A percentile compares a stretch with the other conserved stretches of the same genome.
phyloP scores from a whole-genome alignment of 37 sponge, comb jelly and placozoan species.

The Ephydatia muelleri region DNA sequence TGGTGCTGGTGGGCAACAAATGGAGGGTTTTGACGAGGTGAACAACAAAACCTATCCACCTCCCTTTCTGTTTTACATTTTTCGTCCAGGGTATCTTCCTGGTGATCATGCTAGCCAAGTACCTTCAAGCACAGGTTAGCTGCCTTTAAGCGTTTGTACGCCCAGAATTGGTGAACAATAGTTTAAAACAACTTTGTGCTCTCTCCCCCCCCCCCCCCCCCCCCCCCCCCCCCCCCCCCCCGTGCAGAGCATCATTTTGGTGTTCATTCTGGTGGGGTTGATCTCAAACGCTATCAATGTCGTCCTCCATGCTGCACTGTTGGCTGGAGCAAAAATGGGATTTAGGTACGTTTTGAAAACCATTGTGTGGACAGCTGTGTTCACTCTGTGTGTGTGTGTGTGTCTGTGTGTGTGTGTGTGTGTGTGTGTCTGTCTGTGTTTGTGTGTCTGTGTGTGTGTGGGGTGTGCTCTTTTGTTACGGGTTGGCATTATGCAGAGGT shows the following conservation, averaged over 20 bases:
- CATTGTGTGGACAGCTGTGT: neutral
- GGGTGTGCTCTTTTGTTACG: no score
- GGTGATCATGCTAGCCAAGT: neutral
- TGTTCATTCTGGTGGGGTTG: conserved; percentile 20
- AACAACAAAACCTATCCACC: no score
- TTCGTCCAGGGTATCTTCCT: neutral
- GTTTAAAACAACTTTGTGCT: neutral
- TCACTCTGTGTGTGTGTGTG: no score
- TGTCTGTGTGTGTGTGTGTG: no score
- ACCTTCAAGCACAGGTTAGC: neutral
- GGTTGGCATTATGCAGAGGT: conserved; percentile 16
- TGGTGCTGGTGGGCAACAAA: no score
- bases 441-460: neutral
- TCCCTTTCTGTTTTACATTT: neutral
- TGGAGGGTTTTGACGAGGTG: no score
- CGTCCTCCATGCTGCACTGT: neutral
- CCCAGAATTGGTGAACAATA: neutral
- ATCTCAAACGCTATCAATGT: conserved; percentile 7
- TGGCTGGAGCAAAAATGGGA: conserved; percentile 16
- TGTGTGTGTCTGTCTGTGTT: neutral
- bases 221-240: neutral
- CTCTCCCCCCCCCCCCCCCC: no score
- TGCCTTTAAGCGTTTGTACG: neutral
- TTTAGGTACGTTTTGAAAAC: neutral
- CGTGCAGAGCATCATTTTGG: conserved; percentile 31